Evolutionary conservation across 1,140 invertebrate species (phyloP).

Genomic region (Drosophila burlai): DNA sequence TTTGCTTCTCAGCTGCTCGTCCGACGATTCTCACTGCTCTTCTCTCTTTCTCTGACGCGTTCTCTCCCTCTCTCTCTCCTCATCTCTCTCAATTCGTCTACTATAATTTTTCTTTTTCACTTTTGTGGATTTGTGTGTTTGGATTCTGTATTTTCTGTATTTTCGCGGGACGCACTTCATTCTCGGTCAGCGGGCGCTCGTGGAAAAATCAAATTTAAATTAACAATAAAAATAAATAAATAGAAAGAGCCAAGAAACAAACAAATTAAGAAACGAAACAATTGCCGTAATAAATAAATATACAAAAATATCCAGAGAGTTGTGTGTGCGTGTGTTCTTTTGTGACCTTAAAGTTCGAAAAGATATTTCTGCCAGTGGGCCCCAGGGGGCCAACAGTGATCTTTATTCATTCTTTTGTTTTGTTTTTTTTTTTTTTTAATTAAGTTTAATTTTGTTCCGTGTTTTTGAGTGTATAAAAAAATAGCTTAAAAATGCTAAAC

Average conservation of each 20-base stretch:
- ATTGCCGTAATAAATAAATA: background rate
- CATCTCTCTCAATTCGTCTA: slow-evolving; percentile 39
- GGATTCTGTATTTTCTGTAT: slow-evolving; percentile 71
- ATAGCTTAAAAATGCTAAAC: slow-evolving; percentile 62
- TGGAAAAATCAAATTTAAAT: slow-evolving; percentile 67
- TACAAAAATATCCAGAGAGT: background rate
- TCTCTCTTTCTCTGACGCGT: slow-evolving; percentile 22
- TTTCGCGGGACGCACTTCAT: slow-evolving; percentile 79
- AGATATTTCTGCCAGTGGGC: slow-evolving; percentile 21
- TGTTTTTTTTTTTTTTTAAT: background rate
- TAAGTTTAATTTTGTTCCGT: slow-evolving; percentile 7
- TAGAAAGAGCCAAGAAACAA: background rate
- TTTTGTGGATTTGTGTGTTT: slow-evolving; percentile 56
- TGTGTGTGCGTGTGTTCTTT: background rate
- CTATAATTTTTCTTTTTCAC: slow-evolving; percentile 66
- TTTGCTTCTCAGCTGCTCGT: slow-evolving; percentile 64
- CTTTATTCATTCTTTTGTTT: background rate
- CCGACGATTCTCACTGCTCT: slow-evolving; percentile 16
- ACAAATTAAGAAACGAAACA: background rate
- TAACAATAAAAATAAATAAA: slow-evolving; percentile 15
- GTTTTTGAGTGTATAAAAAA: slow-evolving; percentile 2
- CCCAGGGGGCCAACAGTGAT: slow-evolving; percentile 33
- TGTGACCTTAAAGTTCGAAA: slow-evolving; percentile 3
- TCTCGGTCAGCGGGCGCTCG: slow-evolving; percentile 69
- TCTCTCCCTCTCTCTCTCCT: background rate